Base-by-base conservation (phyloP, 2,888 invertebrate species). In the Tenthredo amoena region DNA sequence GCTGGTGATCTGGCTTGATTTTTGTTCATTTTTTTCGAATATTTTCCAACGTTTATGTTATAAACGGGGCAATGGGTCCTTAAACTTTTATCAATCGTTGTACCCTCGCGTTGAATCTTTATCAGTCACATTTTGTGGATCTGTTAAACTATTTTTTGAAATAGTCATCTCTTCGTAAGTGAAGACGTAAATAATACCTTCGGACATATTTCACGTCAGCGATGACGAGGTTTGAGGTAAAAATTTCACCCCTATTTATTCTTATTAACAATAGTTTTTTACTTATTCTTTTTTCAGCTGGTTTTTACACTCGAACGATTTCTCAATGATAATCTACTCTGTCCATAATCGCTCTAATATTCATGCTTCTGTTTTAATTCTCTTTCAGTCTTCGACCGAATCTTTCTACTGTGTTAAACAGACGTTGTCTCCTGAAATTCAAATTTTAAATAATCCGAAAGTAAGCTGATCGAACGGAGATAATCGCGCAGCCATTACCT, bases 191-290 rank as follows among this genome's bases (percentile, higher is more conserved):
- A 62, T 81, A 31, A 81, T 62, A 40, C 31, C 58, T 37, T 40
- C 40, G 62, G 58, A 81, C 4, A n/a, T 81, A 62, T 21, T 81
- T 37, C n/a, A 81, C 81, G 40, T 62, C 62, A 68, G 47, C 83
- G 68, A 83, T 83, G 83, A 31, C 83, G 83, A 68, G 83, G 83
- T 68, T 83, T 68, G n/a, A 83, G 83, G 83, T 83, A 83, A 81
- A 62, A 40, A 83, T 50, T 50, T 26, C 31, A 26, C n/a, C 43
- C 43, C 43, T 31, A 71, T 18, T 77, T 21, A n/a, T 34, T 77
- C 2, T 62, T 26, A 47, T 74, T 43, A 21, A 18, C 18, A 21
- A 74, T 26, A 26, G 43, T 21, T 74, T 74, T 62, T 37, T 1
- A 15, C 12, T 5, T 40, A 21, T 77, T 77, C 50, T 15, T 26